phyloP scores from a whole-genome alignment of 2,797 vertebrate genomes.

The Steatocranus sp. region DNA sequence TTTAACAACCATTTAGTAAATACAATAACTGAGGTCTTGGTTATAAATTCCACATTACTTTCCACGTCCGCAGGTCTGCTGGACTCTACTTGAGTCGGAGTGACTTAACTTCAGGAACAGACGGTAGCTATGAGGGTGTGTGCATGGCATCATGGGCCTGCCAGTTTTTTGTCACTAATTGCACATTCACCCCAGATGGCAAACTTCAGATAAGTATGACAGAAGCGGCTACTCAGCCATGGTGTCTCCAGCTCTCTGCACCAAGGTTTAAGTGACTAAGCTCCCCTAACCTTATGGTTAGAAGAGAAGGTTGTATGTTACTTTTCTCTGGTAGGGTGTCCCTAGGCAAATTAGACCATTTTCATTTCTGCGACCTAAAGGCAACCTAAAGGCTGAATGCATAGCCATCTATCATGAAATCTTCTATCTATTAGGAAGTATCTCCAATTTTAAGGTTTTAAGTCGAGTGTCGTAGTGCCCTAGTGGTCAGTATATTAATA shows the following conservation, averaged over 20 bases:
- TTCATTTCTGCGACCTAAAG: background rate
- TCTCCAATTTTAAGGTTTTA: background rate
- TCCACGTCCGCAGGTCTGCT: background rate
- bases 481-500: background rate
- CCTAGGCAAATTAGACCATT: background rate
- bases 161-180: background rate
- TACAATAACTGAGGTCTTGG: background rate
- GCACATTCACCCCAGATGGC: background rate
- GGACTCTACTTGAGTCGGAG: background rate
- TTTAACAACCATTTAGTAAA: background rate
- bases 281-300: background rate
- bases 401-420: background rate
- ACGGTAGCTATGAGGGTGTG: background rate
- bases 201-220: background rate
- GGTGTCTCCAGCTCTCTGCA: background rate
- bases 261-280: background rate
- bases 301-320: background rate
- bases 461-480: background rate
- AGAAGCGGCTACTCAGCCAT: background rate
- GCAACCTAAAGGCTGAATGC: background rate
- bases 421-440: background rate
- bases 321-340: background rate
- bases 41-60: background rate
- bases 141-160: background rate
- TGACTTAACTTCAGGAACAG: background rate